Evolutionary conservation across 2,888 invertebrate species (phyloP), one percentile per base, ranked within the genome.

Genomic region (Terebella lapidaria): DNA sequence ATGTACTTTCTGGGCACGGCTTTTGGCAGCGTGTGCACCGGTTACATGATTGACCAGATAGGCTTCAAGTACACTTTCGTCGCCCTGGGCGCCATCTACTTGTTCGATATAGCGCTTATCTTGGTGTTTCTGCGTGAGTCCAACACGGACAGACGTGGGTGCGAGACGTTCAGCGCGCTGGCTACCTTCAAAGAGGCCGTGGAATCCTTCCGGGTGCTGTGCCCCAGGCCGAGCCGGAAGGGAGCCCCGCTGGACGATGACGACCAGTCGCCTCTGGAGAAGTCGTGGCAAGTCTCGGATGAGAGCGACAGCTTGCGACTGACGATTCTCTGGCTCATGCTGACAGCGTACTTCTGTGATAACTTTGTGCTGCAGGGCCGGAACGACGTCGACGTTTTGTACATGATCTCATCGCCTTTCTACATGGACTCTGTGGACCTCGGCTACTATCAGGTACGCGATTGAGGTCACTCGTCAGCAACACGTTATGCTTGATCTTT

Each of bases 401-500:
- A 56, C 47, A 56, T 56, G 57, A 46, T 56, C 47, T 46, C 47
- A 3, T 25, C n/a, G 49, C 57, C 57, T 22, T 56, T 56, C 57
- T 56, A 49, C 47, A 47, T 46, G 57, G 20, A 20, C 15, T 56
- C 57, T 27, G 27, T 56, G 5, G 46, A 26, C 15, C 46, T 56
- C 26, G 57, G 57, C 27, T 56, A 56, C 28, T 56, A 29, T 28
- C 57, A 56, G 27, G 57, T 27, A 0, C n/a, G n/a, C n/a, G n/a
- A n/a, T n/a, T n/a, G n/a, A n/a, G n/a, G n/a, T n/a, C n/a, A n/a
- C n/a, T n/a, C n/a, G n/a, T n/a, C n/a, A n/a, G n/a, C n/a, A n/a
- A n/a, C n/a, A n/a, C n/a, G n/a, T n/a, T n/a, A n/a, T n/a, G n/a
- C n/a, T n/a, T n/a, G n/a, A n/a, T n/a, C n/a, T n/a, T n/a, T n/a